Base-by-base conservation (phyloP, 2,797 vertebrate species). In the Heterohyrax brucei region DNA sequence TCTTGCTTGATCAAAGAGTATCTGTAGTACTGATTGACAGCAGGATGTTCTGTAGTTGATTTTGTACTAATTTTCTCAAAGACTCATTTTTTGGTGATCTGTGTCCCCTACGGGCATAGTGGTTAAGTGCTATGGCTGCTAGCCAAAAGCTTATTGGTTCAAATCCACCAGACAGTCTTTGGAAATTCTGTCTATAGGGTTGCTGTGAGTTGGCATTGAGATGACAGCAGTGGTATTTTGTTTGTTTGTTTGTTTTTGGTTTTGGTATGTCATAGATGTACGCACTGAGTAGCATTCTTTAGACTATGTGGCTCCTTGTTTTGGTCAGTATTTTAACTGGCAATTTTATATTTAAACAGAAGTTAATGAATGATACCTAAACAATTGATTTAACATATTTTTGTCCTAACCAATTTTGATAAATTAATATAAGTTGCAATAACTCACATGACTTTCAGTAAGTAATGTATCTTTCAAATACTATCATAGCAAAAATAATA, bases 241-340 rank as follows among this genome's bases (percentile, higher is more conserved):
- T n/a, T n/a, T n/a, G n/a, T n/a, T n/a, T n/a, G 53, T 56, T 56
- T 56, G 53, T 10, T 56, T 56, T 56, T 56, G 53, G 53, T 7
- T 56, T 56, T 56, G 12, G 4, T 12, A n/a, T n/a, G n/a, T n/a
- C n/a, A n/a, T n/a, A n/a, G n/a, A 12, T 13, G 10, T 33, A 28
- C 33, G 10, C 30, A 46, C 14, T 30, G 22, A 16, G 1, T 18
- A 1, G 8, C 16, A 4, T 53, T 87, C 53, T 76, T 62, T 61
- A 62, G 46, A 46, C 48, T 46, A 78, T 19, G 10, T 10, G 50
- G 28, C 4, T 82, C 81, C 87, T 83, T 24, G 50, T 33, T 44
- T 81, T 78, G 18, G 21, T 12, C 18, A 66, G 21, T 75, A 39
- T 66, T 92, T 92, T 85, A 66, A 76, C 81, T 94, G 84, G 48